phyloP scores from a whole-genome alignment of 2,888 invertebrate species.

The Eurois occulta region DNA sequence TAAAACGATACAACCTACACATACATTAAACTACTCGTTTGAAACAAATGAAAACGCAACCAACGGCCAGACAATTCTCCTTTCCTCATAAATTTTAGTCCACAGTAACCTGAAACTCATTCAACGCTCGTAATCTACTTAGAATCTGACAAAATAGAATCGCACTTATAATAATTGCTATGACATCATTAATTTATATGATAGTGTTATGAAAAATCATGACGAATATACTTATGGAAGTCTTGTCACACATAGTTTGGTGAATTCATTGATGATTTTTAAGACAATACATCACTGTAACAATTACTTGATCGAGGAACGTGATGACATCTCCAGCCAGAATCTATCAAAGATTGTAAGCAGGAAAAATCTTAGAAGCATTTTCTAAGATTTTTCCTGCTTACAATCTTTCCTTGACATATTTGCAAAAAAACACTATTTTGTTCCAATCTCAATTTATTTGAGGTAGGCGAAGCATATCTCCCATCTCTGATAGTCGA shows the following conservation, averaged over 20 bases:
- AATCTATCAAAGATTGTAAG: neutral
- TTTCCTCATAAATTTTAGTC: neutral
- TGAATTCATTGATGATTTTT: neutral
- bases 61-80: neutral
- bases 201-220: conserved; percentile 46
- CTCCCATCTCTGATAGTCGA: neutral
- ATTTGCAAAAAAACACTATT: neutral
- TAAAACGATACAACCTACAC: too few relatives aligned
- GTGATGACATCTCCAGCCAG: neutral
- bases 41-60: neutral
- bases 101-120: conserved; percentile 51
- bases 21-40: too few relatives aligned
- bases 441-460: neutral
- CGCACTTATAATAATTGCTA: conserved; percentile 61
- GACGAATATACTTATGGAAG: neutral
- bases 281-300: too few relatives aligned
- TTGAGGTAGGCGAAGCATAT: neutral
- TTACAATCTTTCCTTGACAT: neutral
- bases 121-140: conserved; percentile 48
- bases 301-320: neutral
- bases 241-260: neutral
- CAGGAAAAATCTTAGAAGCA: too few relatives aligned
- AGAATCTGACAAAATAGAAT: conserved; percentile 65
- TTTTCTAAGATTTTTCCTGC: neutral
- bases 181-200: conserved; percentile 68